phyloP scores from a whole-genome alignment of 2,888 invertebrate genomes.

The Drosophila cracens region DNA sequence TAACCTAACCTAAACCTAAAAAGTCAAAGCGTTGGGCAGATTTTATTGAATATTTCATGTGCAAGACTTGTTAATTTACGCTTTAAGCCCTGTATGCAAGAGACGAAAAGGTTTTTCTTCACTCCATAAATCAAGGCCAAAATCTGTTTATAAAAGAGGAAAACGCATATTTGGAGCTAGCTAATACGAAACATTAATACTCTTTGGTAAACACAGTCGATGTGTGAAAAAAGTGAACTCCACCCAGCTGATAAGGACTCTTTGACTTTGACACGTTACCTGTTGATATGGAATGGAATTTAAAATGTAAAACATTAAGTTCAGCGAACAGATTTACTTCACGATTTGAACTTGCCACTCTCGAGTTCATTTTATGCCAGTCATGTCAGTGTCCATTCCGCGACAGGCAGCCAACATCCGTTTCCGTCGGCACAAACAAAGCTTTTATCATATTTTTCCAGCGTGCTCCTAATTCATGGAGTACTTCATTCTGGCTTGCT shows the following conservation, averaged over 20 bases:
- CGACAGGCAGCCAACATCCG: constrained; percentile 73
- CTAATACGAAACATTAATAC: constrained; percentile 28
- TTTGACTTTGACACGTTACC: not conserved
- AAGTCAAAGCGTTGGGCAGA: constrained; percentile 41
- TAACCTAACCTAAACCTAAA: constrained; percentile 26
- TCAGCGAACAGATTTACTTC: not conserved
- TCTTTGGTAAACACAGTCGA: constrained; percentile 12
- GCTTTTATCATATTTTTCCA: constrained; percentile 71
- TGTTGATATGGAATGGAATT: not conserved
- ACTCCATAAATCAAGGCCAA: constrained; percentile 47
- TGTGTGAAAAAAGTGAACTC: not conserved
- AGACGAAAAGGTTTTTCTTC: constrained; percentile 41
- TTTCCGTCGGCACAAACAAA: constrained; percentile 73
- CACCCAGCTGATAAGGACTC: not conserved
- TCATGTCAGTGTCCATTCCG: constrained; percentile 72
- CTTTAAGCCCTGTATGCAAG: constrained; percentile 33
- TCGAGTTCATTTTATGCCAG: constrained; percentile 44
- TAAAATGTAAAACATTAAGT: not conserved
- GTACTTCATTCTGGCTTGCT: constrained; percentile 4
- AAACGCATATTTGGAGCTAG: not conserved
- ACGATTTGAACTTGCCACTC: constrained; percentile 27
- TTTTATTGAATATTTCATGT: constrained; percentile 65
- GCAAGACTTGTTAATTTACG: constrained; percentile 58
- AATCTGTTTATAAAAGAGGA: constrained; percentile 6
- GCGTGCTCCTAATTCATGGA: constrained; percentile 26